These are phyloP conservation scores for Thymelicus acteon DNA, from an alignment of 2,888 invertebrate genomes.

Conservation along the genomic window DNA sequence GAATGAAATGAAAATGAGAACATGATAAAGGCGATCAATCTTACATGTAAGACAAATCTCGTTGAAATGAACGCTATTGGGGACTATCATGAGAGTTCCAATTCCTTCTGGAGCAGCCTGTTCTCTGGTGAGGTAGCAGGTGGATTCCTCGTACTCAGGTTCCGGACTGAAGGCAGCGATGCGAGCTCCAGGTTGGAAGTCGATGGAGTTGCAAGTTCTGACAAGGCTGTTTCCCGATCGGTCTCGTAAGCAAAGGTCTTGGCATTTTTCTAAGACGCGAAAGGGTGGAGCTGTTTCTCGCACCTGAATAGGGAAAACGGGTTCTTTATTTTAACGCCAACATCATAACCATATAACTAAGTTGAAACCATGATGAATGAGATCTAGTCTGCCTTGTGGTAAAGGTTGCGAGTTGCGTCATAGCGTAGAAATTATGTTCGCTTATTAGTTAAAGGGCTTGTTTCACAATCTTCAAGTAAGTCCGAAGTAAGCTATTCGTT, in stretches of 20 bases:
- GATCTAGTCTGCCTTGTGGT: no score
- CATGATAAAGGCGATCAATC: slow-evolving; percentile 57
- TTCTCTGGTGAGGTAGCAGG: slow-evolving; percentile 93
- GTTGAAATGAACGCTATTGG: slow-evolving; percentile 95
- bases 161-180: slow-evolving; percentile 92
- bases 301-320: slow-evolving; percentile 73
- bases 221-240: slow-evolving; percentile 93
- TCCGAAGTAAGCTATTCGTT: no score
- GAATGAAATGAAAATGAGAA: slow-evolving; percentile 21
- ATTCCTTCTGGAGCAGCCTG: slow-evolving; percentile 95
- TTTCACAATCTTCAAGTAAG: no score
- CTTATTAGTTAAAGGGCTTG: no score
- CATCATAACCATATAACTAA: not conserved
- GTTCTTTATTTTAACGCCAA: not conserved
- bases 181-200: slow-evolving; percentile 95
- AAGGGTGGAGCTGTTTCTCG: slow-evolving; percentile 94
- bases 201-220: slow-evolving; percentile 94
- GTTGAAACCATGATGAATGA: no score
- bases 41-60: slow-evolving; percentile 95
- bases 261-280: slow-evolving; percentile 94
- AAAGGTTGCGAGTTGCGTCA: no score
- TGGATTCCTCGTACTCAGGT: slow-evolving; percentile 94
- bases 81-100: slow-evolving; percentile 94
- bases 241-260: slow-evolving; percentile 93
- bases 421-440: no score